Percentiles rank a stretch among this genome's conserved stretches.
Conservation (phyloP, 2,113 vertebrate genomes). For the cattle (Bos taurus) region ARS-UCD2.0 NC_037334.1:47736501-47737000, state of each 20-base stretch:
- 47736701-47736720: not conserved
- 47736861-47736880: not conserved
- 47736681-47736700: not conserved
- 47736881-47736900: not conserved
- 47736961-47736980: not conserved
- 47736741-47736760: not conserved
- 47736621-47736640: not conserved
- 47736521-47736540: not conserved
- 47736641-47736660: not conserved
- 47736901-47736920: not conserved
- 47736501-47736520: not conserved
- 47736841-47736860: not conserved
- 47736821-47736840: not conserved
- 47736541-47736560: not conserved
- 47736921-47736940: not conserved
- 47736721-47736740: not conserved
- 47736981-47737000: not conserved
- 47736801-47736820: not conserved
- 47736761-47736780: not conserved
- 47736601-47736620: not conserved
- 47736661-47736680: not conserved
- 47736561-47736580: not conserved
- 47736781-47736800: not conserved
- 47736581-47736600: not conserved
- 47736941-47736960: not conserved